Evolutionary conservation across 2,888 invertebrate species (phyloP), one percentile per base, ranked within the genome.

Genomic region (Lasioglossum zephyrum): DNA sequence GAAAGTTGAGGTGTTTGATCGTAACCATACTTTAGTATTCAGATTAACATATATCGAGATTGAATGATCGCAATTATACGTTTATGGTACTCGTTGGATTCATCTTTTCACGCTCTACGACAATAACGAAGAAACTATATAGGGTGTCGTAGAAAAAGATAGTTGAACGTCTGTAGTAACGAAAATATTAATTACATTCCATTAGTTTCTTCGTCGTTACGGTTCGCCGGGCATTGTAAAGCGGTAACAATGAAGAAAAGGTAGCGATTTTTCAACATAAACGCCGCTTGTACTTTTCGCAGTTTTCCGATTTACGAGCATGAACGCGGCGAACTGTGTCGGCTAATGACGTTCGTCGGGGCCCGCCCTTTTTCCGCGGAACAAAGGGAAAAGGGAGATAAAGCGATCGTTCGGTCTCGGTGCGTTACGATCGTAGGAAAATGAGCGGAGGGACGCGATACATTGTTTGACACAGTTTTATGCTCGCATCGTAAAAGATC

Each of bases 401-500:
- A 69, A 39, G 79, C 76, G 72, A 73, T 79, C 70, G 66, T 41
- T 39, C 49, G 36, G 39, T 53, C 41, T 16, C 49, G 36, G 44
- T 18, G 60, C n/a, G 53, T 85, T 75, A 76, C 66, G 79, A 63
- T 79, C 77, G 47, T 57, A 74, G 72, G 86, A 73, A 85, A 81
- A 74, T 69, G 70, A 49, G 63, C 31, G 16, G 22, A 18, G 41
- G 79, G 77, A 53, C 31, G 72, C 22, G 79, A 77, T 73, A 80
- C 82, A 82, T 60, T 66, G 74, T 80, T 84, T 77, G 82, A 69
- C 81, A 87, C 77, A 75, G 79, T 86, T 82, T 87, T 82, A 82
- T 77, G 79, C 72, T 78, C 41, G 57, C 81, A 75, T 87, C 87
- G 87, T 87, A 80, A 87, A 87, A 87, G 41, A 49, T 57, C 85